Base-by-base conservation (phyloP, 2,888 invertebrate genomes). In the Julus scandinavius region DNA sequence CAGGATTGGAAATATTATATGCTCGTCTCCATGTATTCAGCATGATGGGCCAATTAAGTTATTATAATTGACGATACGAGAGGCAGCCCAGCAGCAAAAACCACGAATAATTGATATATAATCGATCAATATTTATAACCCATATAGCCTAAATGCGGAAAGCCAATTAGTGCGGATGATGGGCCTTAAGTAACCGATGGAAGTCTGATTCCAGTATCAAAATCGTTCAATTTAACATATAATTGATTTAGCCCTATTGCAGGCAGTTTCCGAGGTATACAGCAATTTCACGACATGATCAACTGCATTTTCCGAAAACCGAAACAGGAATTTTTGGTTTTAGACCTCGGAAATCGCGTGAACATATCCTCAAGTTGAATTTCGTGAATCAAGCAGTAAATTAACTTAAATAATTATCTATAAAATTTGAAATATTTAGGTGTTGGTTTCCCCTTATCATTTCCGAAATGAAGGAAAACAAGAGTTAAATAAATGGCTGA, bases 11-110 rank as follows among this genome's bases (percentile, higher is more conserved):
- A 72, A 72, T 63, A 72, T 72, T 72, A 72, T 72, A 29, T 72
- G 72, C 72, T 63, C 72, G 29, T 72, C 72, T 72, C 72, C 72
- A 20, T 11, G 72, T 29, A 72, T 72, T 72, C 72, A 20, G 72
- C 20, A 72, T 72, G 72, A 72, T 72, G 72, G 72, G 9, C 72
- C 72, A 72, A 72, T 72, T 72, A 72, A 72, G 72, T 72, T 72
- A 72, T 72, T 72, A 72, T 72, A 72, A 72, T 72, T 72, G 72
- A 72, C 72, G 72, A 72, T 29, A 72, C 20, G 72, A 72, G 72
- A 72, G 72, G 72, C 72, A 29, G 72, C 20, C 72, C 72, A 72
- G 72, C 29, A 72, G 72, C 72, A 29, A 72, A 72, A 72, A 72
- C 29, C 72, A 72, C 20, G 72, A 72, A 72, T 72, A 72, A 72